Base-by-base conservation (phyloP, 2,113 vertebrate species). In the Centropristis striata region DNA sequence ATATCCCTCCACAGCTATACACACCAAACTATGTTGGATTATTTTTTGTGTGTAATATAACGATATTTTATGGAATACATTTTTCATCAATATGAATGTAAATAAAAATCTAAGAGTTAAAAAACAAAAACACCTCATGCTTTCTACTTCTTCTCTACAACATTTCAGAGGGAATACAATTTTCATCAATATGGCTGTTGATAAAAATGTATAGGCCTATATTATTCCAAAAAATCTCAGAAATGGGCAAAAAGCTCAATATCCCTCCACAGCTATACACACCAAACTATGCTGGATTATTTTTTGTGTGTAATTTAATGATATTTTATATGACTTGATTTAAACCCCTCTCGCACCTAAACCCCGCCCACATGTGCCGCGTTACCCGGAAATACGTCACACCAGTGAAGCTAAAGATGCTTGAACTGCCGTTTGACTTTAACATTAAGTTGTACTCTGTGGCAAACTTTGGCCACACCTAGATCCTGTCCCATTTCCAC, bases 391-490 rank as follows among this genome's bases (percentile, higher is more conserved):
- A 86, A 63, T 75, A 91, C 90, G 90, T 91, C 87, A 89, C 71
- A 0, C 0, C 0, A 3, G 11, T n/a, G 51, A 63, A 75, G 79
- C 75, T 80, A 88, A 88, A 80, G 78, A 89, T 91, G 83, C 83
- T 85, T 47, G 37, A 68, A 58, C 70, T 65, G 74, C 69, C 44
- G 71, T 36, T 77, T 78, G 71, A 83, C 71, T 89, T 86, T 84
- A 88, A 83, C 81, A 89, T 87, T 88, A 90, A 94, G 86, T 93
- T 89, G 78, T 79, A 80, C 66, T 83, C 87, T 91, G 89, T 93
- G 87, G 90, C 84, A 92, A 92, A 94, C 79, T 94, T 94, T 93
- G 90, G 89, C 94, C 93, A 94, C 94, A 93, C 94, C 93, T 93
- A 92, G 90, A 94, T 92, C 89, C 92, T 91, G 91, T 70, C 84